These are phyloP conservation scores for Brenthis ino DNA, from an alignment of 2,888 invertebrate genomes.

Conservation along the genomic window DNA sequence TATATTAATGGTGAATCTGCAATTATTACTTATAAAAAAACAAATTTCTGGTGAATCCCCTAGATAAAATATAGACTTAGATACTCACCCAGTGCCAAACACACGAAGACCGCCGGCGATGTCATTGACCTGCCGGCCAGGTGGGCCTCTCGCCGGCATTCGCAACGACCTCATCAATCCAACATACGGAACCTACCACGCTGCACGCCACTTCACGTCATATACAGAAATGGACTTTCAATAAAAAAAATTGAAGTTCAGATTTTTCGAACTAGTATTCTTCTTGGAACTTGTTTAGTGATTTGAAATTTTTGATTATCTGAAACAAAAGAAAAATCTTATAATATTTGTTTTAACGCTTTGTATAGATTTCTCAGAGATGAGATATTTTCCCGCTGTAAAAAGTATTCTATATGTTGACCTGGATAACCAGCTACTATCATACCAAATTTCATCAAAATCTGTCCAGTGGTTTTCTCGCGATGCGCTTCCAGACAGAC, in stretches of 20 bases:
- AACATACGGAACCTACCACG: slow-evolving; percentile 43
- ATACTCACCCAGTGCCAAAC: slow-evolving; percentile 69
- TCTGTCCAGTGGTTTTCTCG: no score
- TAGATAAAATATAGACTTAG: not conserved
- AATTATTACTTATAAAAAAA: no score
- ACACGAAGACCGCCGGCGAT: slow-evolving; percentile 67
- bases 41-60: no score
- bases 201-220: slow-evolving; percentile 19
- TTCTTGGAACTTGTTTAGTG: not conserved
- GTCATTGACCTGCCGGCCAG: slow-evolving; percentile 77
- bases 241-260: not conserved
- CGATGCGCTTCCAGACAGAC: no score
- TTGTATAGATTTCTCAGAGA: no score
- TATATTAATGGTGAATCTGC: no score
- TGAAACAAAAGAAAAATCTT: slow-evolving; percentile 5
- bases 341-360: not conserved
- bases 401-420: no score
- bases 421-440: no score
- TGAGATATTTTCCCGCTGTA: no score
- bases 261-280: not conserved
- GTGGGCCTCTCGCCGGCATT: slow-evolving; percentile 66
- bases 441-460: no score
- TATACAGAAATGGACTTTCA: not conserved
- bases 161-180: slow-evolving; percentile 66
- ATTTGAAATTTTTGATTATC: not conserved